Evolutionary conservation across 1,140 invertebrate species (phyloP), one percentile per base, ranked within the genome.

Genomic region (Penaeus japonicus): DNA sequence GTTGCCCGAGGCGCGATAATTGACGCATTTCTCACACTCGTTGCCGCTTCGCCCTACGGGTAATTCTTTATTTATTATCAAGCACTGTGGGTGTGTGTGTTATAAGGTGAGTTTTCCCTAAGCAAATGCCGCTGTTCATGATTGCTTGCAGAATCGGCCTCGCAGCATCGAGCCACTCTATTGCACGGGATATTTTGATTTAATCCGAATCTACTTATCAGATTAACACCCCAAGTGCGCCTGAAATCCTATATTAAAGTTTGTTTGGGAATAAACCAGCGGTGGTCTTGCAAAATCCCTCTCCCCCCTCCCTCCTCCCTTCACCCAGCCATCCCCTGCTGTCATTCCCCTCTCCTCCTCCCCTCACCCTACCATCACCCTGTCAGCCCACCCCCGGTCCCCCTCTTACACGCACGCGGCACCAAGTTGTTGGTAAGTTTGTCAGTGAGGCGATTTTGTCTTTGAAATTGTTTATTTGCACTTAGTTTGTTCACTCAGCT

Each of bases 1-100:
- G 79, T n/a, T 82, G 86, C 86, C 86, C 79, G 86, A 87, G 86
- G 86, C 86, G 79, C 79, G 86, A 87, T 87, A 87, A 87, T 87
- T 87, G 86, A 78, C 62, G 54, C 75, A 83, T 82, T 83, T 82
- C 85, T 87, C 85, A 81, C 85, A 53, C 54, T 81, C 80, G 77
- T 83, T 39, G 17, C 78, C 47, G 35, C 79, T 27, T 22, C 27
- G 17, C 78, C 53, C 27, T 32, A 35, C 39, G 39, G 39, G 39
- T 39, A 10, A 39, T 39, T 39, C 39, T 39, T 39, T 39, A 39
- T 39, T 39, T 39, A 39, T 39, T 10, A 39, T 39, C 39, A 39
- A 39, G 39, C 39, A 39, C 39, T 39, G 39, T 3, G 39, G 47
- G 78, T 87, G 73, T 87, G 79, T 87, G 73, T 75, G 82, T 82